Evolutionary conservation across 2,888 invertebrate species (phyloP).

Genomic region (Atrina japonica): DNA sequence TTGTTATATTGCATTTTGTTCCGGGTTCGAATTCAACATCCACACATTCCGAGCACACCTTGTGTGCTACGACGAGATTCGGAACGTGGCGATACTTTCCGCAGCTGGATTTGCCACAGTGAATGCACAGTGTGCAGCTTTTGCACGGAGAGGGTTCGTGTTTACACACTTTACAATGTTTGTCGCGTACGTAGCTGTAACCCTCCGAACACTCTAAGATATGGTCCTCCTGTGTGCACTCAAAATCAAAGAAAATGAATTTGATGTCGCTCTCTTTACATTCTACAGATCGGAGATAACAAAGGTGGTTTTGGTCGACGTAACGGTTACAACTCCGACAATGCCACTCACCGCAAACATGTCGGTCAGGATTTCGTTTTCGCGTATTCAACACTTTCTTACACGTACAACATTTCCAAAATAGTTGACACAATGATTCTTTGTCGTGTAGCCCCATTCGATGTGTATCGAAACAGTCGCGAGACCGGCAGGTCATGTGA

Average conservation of each 20-base stretch:
- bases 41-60: conserved; percentile 21
- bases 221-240: conserved; percentile 28
- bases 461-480: too few species aligned
- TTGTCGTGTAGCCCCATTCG: too few species aligned
- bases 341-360: conserved; percentile 28
- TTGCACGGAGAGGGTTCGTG: too few species aligned
- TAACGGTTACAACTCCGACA: conserved; percentile 32
- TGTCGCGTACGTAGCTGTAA: neutral
- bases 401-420: conserved; percentile 34
- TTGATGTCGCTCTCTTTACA: conserved; percentile 12
- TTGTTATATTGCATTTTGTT: conserved; percentile 28
- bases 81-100: conserved; percentile 22
- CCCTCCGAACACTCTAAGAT: conserved; percentile 28
- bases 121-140: too few species aligned
- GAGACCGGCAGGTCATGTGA: too few species aligned
- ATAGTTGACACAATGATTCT: conserved; percentile 27
- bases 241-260: conserved; percentile 36
- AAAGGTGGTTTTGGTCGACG: conserved; percentile 19
- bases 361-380: conserved; percentile 21
- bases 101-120: too few species aligned
- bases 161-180: conserved; percentile 15
- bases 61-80: conserved; percentile 35
- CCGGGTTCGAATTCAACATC: neutral
- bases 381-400: conserved; percentile 24
- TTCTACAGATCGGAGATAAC: conserved; percentile 21